Percentiles rank a stretch among this genome's conserved stretches.
These are phyloP conservation scores for Drosophila arizonae DNA, from an alignment of 1,140 invertebrate genomes.

Conservation along the genomic window DNA sequence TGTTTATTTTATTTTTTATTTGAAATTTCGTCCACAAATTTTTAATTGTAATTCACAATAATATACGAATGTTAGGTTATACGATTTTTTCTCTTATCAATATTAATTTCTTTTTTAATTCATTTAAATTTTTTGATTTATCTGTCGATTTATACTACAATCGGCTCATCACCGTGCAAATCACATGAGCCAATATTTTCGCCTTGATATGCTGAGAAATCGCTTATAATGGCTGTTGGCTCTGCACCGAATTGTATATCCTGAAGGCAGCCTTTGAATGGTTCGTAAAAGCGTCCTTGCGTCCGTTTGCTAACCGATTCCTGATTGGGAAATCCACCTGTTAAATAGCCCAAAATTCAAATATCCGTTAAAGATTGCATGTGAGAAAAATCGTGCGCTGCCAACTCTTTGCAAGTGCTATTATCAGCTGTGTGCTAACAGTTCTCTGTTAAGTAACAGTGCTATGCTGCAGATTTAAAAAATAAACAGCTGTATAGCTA, in stretches of 20 bases:
- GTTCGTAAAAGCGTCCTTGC: conserved; percentile 78
- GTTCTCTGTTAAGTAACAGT: conserved; percentile 1
- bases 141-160: conserved; percentile 66
- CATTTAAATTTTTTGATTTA: conserved; percentile 38
- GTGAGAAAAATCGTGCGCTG: neutral
- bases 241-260: conserved; percentile 81
- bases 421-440: conserved; percentile 5
- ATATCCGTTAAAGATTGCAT: neutral
- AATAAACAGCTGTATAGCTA: neutral
- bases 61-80: conserved; percentile 51
- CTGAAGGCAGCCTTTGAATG: conserved; percentile 83
- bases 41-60: conserved; percentile 45
- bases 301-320: conserved; percentile 79
- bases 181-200: conserved; percentile 85
- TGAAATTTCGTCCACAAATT: conserved; percentile 46
- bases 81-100: conserved; percentile 15
- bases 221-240: conserved; percentile 73
- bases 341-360: conserved; percentile 20
- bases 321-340: conserved; percentile 83
- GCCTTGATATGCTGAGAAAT: conserved; percentile 84
- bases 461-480: neutral
- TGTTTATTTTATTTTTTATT: conserved; percentile 42
- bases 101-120: conserved; percentile 2
- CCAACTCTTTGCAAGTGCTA: neutral
- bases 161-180: conserved; percentile 79